Evolutionary conservation across 2,888 invertebrate genomes (phyloP).

Genomic region (Dynastes hyllus): DNA sequence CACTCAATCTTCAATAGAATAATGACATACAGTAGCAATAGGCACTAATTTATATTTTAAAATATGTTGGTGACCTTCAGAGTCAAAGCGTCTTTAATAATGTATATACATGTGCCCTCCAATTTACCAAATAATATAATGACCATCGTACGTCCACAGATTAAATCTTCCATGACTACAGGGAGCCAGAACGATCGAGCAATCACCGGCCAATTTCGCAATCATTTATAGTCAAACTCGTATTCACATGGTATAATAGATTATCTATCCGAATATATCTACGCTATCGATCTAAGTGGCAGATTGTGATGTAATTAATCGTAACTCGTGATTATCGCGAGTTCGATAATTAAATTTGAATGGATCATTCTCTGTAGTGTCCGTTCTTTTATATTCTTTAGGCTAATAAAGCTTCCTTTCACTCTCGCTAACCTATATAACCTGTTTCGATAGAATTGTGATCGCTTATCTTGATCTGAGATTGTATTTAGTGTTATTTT

Average conservation of each 20-base stretch:
- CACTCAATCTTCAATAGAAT: conserved; percentile 31
- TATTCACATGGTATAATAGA: neutral
- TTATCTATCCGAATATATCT: neutral
- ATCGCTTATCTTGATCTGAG: neutral
- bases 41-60: conserved; percentile 20
- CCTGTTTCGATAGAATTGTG: neutral
- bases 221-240: conserved; percentile 1
- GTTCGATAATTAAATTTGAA: conserved; percentile 1
- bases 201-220: conserved; percentile 1
- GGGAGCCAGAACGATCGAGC: neutral
- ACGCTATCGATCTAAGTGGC: neutral
- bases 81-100: conserved; percentile 16
- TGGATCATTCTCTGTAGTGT: neutral
- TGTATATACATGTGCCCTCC: neutral
- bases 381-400: neutral
- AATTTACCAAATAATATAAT: conserved; percentile 25
- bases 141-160: neutral
- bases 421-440: neutral
- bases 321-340: neutral
- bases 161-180: conserved; percentile 10
- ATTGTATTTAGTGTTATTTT: neutral
- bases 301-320: conserved; percentile 11
- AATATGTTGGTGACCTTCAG: conserved; percentile 13
- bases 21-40: conserved; percentile 15
- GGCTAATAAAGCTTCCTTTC: neutral